A percentile compares a stretch with the other conserved stretches of the same genome.
Evolutionary conservation across 2,797 vertebrate genomes (phyloP).

Genomic region (Pygocentrus nattereri): DNA sequence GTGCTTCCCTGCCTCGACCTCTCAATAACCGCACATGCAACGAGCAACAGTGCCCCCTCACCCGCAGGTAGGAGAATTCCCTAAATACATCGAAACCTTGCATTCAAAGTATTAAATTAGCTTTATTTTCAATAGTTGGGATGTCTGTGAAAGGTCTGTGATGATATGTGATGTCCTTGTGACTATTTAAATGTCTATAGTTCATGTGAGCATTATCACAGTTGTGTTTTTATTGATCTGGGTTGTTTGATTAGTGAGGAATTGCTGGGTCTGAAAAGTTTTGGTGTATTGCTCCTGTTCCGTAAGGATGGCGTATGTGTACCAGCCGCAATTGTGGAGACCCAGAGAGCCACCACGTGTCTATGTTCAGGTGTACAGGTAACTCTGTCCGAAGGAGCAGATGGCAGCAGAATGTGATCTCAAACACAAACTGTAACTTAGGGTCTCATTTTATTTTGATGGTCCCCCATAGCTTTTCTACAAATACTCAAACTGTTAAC

Average conservation of each 20-base stretch:
- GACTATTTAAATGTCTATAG: background rate
- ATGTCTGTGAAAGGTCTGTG: background rate
- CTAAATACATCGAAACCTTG: background rate
- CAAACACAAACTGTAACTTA: constrained; percentile 60
- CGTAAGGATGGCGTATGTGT: constrained; percentile 89
- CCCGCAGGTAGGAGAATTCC: constrained; percentile 78
- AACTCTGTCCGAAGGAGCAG: constrained; percentile 67
- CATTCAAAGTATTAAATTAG: background rate
- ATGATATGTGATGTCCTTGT: background rate
- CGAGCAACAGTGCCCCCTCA: constrained; percentile 86
- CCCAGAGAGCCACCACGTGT: constrained; percentile 70
- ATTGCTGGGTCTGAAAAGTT: constrained; percentile 56
- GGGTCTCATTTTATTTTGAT: background rate
- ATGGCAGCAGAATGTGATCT: constrained; percentile 43
- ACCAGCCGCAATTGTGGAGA: constrained; percentile 84
- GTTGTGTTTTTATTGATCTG: background rate
- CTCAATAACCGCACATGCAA: constrained; percentile 87
- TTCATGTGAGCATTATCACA: background rate
- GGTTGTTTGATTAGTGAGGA: constrained; percentile 28
- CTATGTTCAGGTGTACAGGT: constrained; percentile 84
- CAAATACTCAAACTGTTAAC: background rate
- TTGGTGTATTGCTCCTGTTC: constrained; percentile 79
- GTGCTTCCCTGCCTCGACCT: constrained; percentile 82
- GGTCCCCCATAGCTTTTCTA: background rate
- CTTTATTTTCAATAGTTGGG: background rate